These are phyloP conservation scores for Trachelus stipa DNA, from an alignment of 2,888 invertebrate genomes.

Conservation along the genomic window DNA sequence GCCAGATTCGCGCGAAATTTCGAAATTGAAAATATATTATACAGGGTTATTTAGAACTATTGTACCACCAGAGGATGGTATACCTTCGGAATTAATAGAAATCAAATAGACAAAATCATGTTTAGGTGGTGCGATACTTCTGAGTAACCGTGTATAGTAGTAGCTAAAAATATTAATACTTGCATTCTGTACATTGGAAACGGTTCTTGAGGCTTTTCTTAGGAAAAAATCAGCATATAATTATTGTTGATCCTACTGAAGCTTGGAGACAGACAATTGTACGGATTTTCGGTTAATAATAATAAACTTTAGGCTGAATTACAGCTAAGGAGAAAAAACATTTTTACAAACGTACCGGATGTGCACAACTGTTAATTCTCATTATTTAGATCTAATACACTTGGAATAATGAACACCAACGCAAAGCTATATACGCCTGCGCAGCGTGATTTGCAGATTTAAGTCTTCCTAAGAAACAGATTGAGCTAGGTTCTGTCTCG, in stretches of 20 bases:
- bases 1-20: not conserved
- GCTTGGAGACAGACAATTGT: not conserved
- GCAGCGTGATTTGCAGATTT: not conserved
- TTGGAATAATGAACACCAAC: not conserved
- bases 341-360: not conserved
- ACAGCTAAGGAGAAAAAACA: not conserved
- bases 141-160: no score
- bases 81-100: no score
- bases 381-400: not conserved
- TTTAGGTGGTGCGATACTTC: no score
- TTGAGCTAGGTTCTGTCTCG: not conserved
- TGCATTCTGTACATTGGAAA: not conserved
- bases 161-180: not conserved
- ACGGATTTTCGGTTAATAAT: not conserved
- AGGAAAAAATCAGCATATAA: no score
- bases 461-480: not conserved
- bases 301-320: not conserved
- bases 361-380: not conserved
- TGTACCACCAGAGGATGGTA: no score
- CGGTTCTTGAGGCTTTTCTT: not conserved
- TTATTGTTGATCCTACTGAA: not conserved
- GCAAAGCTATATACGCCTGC: not conserved
- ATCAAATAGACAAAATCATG: no score
- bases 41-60: no score
- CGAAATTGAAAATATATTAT: not conserved